A percentile compares a stretch with the other conserved stretches of the same genome.
Conservation (phyloP, 2,113 vertebrate species). For the Leucopternis melanops region DNA sequence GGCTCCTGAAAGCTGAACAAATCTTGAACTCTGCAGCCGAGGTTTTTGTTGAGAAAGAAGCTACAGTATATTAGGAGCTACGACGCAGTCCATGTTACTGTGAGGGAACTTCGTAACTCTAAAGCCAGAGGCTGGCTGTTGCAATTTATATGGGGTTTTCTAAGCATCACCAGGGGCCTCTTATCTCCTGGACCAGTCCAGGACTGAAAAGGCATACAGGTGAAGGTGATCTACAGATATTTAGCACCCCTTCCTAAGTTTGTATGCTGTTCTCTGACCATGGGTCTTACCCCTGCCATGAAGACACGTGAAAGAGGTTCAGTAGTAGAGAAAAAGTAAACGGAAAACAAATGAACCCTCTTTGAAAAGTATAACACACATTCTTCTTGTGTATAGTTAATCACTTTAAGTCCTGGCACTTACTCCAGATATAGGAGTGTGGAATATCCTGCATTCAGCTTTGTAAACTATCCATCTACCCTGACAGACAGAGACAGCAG, state of each 20-base stretch:
- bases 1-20: neutral
- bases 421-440: neutral
- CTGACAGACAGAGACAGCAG: neutral
- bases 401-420: neutral
- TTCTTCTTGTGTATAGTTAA: neutral
- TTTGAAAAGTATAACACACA: neutral
- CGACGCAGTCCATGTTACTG: fast-evolving
- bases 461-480: neutral
- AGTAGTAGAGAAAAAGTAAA: neutral
- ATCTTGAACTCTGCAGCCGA: neutral
- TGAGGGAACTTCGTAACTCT: fast-evolving
- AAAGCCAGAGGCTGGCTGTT: neutral
- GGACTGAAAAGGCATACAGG: neutral
- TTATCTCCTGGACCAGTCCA: neutral
- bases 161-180: neutral
- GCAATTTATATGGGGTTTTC: neutral
- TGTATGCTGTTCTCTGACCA: neutral
- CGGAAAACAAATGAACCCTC: neutral
- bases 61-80: neutral
- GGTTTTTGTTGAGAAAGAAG: neutral
- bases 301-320: neutral
- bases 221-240: neutral
- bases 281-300: neutral
- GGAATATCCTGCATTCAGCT: neutral
- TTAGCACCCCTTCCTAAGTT: neutral